phyloP scores from a whole-genome alignment of 2,797 vertebrate genomes.

The Podargus strigoides region DNA sequence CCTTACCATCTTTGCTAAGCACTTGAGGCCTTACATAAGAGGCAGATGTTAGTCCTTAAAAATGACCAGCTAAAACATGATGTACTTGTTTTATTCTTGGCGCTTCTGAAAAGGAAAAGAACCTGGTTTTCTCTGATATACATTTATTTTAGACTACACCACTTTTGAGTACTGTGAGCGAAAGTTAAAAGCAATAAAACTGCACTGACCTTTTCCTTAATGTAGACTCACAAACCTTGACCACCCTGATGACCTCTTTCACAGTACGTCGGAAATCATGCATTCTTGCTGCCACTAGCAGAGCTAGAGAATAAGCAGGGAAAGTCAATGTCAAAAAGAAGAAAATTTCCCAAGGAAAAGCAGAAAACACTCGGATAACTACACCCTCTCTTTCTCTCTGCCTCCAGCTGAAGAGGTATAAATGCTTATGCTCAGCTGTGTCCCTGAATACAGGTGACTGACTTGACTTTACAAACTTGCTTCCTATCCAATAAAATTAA shows the following conservation, averaged over 20 bases:
- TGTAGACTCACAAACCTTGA: conserved; percentile 96
- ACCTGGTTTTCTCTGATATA: neutral
- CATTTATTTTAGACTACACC: neutral
- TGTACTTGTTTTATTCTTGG: neutral
- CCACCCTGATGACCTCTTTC: conserved; percentile 90
- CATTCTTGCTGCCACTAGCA: conserved; percentile 92
- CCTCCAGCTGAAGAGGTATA: neutral
- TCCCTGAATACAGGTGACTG: neutral
- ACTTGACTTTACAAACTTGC: neutral
- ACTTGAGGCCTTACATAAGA: neutral
- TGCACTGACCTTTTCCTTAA: conserved; percentile 87
- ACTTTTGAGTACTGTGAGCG: neutral
- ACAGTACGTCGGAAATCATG: conserved; percentile 91
- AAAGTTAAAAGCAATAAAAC: conserved; percentile 23
- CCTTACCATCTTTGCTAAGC: neutral
- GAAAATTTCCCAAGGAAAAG: neutral
- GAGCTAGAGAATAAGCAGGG: conserved; percentile 75
- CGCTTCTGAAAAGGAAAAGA: neutral
- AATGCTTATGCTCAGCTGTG: neutral
- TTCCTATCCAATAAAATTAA: neutral
- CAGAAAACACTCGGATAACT: neutral
- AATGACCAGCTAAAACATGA: neutral
- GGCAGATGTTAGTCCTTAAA: neutral
- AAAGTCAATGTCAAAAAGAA: conserved; percentile 25
- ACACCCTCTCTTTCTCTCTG: neutral